phyloP scores from a whole-genome alignment of 2,888 invertebrate genomes.

The Erebia aethiops region DNA sequence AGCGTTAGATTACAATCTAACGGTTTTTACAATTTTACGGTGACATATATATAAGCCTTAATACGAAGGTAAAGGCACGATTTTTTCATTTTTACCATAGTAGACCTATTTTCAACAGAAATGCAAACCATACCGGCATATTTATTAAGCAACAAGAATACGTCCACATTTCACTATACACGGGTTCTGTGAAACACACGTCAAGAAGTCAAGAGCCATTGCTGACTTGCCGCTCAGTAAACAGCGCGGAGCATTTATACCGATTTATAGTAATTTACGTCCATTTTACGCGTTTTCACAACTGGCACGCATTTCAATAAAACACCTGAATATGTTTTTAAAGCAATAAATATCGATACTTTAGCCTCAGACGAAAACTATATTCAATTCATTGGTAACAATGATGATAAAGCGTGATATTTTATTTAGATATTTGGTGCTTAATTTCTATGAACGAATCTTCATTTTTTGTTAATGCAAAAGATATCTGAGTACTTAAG shows the following conservation, averaged over 20 bases:
- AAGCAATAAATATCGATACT: slow-evolving; percentile 25
- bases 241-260: slow-evolving; percentile 44
- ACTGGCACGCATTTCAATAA: slow-evolving; percentile 54
- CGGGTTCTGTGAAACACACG: slow-evolving; percentile 29
- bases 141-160: slow-evolving; percentile 10
- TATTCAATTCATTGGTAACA: slow-evolving; percentile 2
- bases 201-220: slow-evolving; percentile 31
- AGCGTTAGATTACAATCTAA: no score
- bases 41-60: no score
- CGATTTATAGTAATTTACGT: slow-evolving; percentile 62
- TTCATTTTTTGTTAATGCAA: neutral
- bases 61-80: no score
- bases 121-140: slow-evolving; percentile 8
- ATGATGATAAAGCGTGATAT: neutral
- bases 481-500: neutral
- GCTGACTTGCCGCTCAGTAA: slow-evolving; percentile 35
- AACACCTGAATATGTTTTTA: slow-evolving; percentile 42
- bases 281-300: slow-evolving; percentile 57
- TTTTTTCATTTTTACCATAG: neutral
- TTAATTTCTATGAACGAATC: neutral
- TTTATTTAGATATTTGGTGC: neutral
- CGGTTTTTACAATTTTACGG: no score
- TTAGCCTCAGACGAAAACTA: slow-evolving; percentile 22
- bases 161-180: slow-evolving; percentile 24
- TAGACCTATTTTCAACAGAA: neutral